Evolutionary conservation across 2,797 vertebrate species (phyloP).

Genomic region (Parauchenoglanis punctatus): DNA sequence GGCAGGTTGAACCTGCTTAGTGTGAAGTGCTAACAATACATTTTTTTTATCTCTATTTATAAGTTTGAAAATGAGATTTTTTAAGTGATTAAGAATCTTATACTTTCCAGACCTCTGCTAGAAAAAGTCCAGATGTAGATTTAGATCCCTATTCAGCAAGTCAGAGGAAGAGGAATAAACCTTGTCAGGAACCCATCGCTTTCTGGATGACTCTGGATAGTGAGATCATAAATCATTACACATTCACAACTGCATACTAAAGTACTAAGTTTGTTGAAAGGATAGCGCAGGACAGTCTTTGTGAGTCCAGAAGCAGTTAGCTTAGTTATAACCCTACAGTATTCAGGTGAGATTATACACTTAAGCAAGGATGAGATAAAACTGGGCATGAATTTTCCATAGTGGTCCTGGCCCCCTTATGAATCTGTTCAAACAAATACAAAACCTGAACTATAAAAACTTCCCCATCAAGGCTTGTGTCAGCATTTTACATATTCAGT

Average conservation of each 20-base stretch:
- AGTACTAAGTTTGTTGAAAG: neutral
- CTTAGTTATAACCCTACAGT: neutral
- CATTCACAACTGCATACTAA: neutral
- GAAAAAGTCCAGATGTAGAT: constrained; percentile 7
- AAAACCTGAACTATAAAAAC: neutral
- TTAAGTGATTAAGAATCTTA: neutral
- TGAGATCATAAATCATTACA: neutral
- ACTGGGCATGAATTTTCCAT: neutral
- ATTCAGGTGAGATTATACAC: neutral
- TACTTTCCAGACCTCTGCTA: neutral
- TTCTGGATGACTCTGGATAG: neutral
- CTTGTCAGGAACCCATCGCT: neutral
- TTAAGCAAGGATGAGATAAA: neutral
- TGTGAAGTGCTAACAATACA: neutral
- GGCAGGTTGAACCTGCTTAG: too few species aligned
- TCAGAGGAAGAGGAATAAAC: neutral
- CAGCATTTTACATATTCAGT: neutral
- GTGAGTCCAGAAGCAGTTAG: neutral
- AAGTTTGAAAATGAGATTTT: neutral
- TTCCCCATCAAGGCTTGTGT: neutral
- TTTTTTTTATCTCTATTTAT: neutral
- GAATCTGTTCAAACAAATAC: neutral
- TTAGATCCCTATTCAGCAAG: neutral
- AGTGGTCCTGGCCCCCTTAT: neutral
- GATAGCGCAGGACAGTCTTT: neutral